phyloP scores from a whole-genome alignment of 2,888 invertebrate species.

The Drosophila niveifrons region DNA sequence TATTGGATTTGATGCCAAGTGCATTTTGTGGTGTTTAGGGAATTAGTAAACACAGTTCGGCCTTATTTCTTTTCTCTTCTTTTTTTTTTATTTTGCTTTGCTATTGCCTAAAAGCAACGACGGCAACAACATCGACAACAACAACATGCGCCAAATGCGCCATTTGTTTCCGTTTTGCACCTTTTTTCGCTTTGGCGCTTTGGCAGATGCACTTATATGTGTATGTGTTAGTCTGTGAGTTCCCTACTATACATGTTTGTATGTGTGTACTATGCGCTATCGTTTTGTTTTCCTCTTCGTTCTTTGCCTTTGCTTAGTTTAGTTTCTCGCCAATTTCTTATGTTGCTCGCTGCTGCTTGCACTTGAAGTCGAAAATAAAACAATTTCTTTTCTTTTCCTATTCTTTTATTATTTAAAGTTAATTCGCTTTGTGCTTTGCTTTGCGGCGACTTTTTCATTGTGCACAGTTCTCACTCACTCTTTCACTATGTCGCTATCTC shows the following conservation, averaged over 20 bases:
- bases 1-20: constrained; percentile 50
- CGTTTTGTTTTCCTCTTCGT: constrained; percentile 34
- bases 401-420: constrained; percentile 32
- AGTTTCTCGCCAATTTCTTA: constrained; percentile 47
- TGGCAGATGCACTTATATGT: constrained; percentile 16
- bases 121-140: constrained; percentile 14
- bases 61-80: constrained; percentile 5
- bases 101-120: constrained; percentile 25
- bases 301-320: constrained; percentile 30
- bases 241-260: background rate
- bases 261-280: constrained; percentile 18
- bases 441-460: constrained; percentile 18
- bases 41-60: constrained; percentile 34
- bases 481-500: background rate
- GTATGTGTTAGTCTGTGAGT: background rate
- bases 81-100: constrained; percentile 11
- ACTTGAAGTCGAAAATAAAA: constrained; percentile 73
- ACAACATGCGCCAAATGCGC: constrained; percentile 35
- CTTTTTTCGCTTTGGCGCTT: constrained; percentile 37
- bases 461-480: constrained; percentile 9
- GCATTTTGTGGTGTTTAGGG: constrained; percentile 30
- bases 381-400: constrained; percentile 37
- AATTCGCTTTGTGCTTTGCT: constrained; percentile 25
- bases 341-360: constrained; percentile 46
- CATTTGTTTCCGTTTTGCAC: constrained; percentile 55